Percentiles rank a stretch among this genome's conserved stretches.
Conservation (phyloP, 2,888 invertebrate species). For the Cacoxenus indagator region DNA sequence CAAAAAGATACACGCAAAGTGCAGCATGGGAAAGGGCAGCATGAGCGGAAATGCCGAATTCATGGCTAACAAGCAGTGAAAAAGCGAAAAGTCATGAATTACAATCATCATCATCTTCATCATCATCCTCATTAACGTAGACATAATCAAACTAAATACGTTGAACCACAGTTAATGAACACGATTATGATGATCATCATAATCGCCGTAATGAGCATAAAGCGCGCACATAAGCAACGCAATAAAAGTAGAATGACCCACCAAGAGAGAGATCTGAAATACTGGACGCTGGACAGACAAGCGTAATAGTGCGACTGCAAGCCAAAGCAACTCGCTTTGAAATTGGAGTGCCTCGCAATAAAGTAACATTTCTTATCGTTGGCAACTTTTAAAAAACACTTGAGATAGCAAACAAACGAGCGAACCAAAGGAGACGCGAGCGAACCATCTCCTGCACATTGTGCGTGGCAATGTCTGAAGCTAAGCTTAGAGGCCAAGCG, state of each 20-base stretch:
- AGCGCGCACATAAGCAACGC: slow-evolving; percentile 16
- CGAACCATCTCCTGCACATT: neutral
- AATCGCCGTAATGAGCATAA: neutral
- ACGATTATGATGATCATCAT: neutral
- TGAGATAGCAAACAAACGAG: slow-evolving; percentile 46
- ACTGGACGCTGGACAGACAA: neutral
- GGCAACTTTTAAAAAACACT: slow-evolving; percentile 61
- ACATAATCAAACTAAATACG: neutral
- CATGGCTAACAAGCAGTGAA: slow-evolving; percentile 30
- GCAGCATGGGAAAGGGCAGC: neutral
- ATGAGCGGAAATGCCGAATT: neutral
- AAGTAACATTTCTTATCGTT: slow-evolving; percentile 60
- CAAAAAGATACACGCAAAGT: neutral
- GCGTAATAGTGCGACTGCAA: neutral
- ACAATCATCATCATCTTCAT: slow-evolving; percentile 48
- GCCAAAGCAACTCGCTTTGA: neutral
- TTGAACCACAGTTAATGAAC: neutral
- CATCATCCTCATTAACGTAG: slow-evolving; percentile 35
- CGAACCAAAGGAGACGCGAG: slow-evolving; percentile 9
- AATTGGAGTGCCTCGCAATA: slow-evolving; percentile 53
- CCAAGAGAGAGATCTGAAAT: neutral
- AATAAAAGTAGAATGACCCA: neutral
- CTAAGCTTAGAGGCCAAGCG: neutral
- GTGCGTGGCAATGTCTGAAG: slow-evolving; percentile 4
- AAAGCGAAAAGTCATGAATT: slow-evolving; percentile 64